Evolutionary conservation across 2,888 invertebrate species (phyloP), one percentile per base, ranked within the genome.

Genomic region (Sarcophaga variegata): DNA sequence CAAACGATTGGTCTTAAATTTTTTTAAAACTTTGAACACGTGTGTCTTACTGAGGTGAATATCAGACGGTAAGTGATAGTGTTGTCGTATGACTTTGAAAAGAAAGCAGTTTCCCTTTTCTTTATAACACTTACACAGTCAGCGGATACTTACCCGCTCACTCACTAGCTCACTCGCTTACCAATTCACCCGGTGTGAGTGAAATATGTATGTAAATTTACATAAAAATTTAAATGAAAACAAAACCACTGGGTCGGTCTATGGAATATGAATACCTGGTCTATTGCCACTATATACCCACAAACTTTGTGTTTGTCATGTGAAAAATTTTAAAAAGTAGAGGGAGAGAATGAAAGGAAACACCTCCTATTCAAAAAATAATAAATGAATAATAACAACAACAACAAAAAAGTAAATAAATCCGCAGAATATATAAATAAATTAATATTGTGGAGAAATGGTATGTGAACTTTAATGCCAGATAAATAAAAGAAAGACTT

Each of bases 61-160:
- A 14, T 49, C 49, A 49, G 12, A 1, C 14, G 49, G 12, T 49
- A 8, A 49, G 17, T 54, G 17, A 17, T 66, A 54, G 17, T 54
- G 17, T 4, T 66, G 49, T 25, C 12, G 72, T 49, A 22, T 81
- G 78, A 69, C 63, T 85, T 71, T 70, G 37, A 63, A 79, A 77
- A 70, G 75, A 77, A 87, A 84, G 75, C 83, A 84, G 72, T 81
- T 87, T 80, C 79, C 81, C 78, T 84, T 87, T 87, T 81, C 54
- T 79, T 87, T 69, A 22, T 59, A 20, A 17, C 66, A 63, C 63
- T 77, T 67, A 20, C 59, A 27, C 22, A 22, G 22, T 22, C 22
- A 22, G 22, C 3, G 25, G n/a, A 11, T 17, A 49, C 17, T 54
- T 20, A n/a, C 17, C n/a, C 3, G 47, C 25, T 5, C 17, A 49